These are phyloP conservation scores for Meganola albula DNA, from an alignment of 2,888 invertebrate species.

Conservation along the genomic window DNA sequence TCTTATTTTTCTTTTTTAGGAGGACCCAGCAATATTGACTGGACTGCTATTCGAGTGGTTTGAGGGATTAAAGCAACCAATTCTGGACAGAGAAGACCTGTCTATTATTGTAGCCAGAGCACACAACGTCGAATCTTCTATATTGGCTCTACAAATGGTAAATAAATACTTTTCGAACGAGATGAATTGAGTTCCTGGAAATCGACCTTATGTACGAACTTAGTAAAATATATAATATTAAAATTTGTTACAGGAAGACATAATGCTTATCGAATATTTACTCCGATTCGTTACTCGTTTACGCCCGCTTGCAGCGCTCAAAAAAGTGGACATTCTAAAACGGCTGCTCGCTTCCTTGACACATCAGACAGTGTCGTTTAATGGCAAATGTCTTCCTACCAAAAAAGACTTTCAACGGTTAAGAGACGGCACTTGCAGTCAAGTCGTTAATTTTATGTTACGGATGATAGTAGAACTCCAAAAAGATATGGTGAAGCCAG, in stretches of 20 bases:
- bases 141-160: conserved; percentile 77
- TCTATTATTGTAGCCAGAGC: conserved; percentile 81
- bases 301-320: conserved; percentile 78
- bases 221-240: background rate
- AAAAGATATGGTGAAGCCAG: conserved; percentile 60
- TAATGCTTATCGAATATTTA: conserved; percentile 84
- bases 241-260: conserved; percentile 73
- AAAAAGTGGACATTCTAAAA: conserved; percentile 79
- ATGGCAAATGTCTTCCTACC: conserved; percentile 54
- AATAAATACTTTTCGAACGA: conserved; percentile 6
- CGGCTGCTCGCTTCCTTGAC: conserved; percentile 82
- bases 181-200: background rate
- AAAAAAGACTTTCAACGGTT: conserved; percentile 64
- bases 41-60: conserved; percentile 86
- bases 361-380: conserved; percentile 77
- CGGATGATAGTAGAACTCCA: conserved; percentile 70
- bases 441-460: conserved; percentile 72
- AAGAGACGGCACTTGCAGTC: conserved; percentile 76
- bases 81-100: conserved; percentile 81
- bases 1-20: conserved; percentile 39
- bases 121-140: conserved; percentile 79
- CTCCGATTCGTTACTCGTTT: conserved; percentile 82
- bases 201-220: background rate
- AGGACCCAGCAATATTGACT: conserved; percentile 77
- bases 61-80: conserved; percentile 83